Evolutionary conservation across 2,797 vertebrate genomes (phyloP).

Genomic region (Acrossocheilus fasciatus): DNA sequence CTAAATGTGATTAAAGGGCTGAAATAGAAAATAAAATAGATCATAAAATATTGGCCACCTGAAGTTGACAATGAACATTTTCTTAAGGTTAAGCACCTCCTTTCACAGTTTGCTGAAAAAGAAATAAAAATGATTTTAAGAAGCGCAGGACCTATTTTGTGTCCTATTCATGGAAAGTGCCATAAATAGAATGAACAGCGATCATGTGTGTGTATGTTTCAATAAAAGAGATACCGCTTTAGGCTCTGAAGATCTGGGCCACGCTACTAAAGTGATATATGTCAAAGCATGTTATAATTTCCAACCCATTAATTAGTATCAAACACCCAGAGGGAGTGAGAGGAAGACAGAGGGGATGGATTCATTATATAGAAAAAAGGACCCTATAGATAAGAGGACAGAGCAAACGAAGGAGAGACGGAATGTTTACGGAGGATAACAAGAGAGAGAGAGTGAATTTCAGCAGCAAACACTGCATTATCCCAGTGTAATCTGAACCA

Average conservation of each 20-base stretch:
- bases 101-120: slow-evolving; percentile 20
- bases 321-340: slow-evolving; percentile 44
- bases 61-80: not conserved
- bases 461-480: slow-evolving; percentile 35
- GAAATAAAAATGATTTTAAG: not conserved
- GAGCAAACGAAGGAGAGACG: slow-evolving; percentile 26
- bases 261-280: slow-evolving; percentile 53
- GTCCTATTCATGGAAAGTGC: slow-evolving; percentile 27
- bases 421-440: slow-evolving; percentile 24
- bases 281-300: slow-evolving; percentile 60
- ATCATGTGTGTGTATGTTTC: slow-evolving; percentile 34
- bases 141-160: slow-evolving; percentile 21
- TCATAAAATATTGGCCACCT: not conserved
- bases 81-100: not conserved
- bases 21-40: not conserved
- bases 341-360: slow-evolving; percentile 18
- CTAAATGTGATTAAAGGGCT: too few relatives aligned
- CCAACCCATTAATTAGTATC: slow-evolving; percentile 54
- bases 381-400: slow-evolving; percentile 27
- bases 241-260: slow-evolving; percentile 55
- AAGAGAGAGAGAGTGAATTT: not conserved
- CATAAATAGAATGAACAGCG: slow-evolving; percentile 48
- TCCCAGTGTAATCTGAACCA: slow-evolving; percentile 46
- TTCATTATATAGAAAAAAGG: slow-evolving; percentile 43
- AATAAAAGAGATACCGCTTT: slow-evolving; percentile 40